Evolutionary conservation across 2,888 invertebrate species (phyloP).

Genomic region (Cetonia aurata): DNA sequence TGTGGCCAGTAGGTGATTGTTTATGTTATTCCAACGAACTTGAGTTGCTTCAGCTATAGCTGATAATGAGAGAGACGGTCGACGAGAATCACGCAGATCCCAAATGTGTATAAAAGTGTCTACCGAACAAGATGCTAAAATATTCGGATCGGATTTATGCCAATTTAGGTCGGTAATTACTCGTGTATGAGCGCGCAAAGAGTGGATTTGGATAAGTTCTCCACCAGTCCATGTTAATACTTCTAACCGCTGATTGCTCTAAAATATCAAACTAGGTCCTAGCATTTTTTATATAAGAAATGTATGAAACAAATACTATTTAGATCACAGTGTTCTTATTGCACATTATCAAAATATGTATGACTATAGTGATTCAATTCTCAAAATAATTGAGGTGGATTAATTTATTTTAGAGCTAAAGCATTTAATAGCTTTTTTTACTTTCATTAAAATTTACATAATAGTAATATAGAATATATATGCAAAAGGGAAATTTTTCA

Average conservation of each 20-base stretch:
- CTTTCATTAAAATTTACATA: no score
- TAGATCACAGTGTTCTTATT: no score
- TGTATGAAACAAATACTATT: no score
- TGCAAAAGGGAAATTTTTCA: no score
- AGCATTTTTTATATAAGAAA: no score
- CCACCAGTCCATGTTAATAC: conserved; percentile 83
- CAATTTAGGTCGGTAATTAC: conserved; percentile 94
- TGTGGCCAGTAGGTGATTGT: conserved; percentile 87
- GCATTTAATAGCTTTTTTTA: no score
- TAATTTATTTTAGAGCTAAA: no score
- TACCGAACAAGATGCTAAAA: conserved; percentile 90
- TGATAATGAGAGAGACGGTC: conserved; percentile 86
- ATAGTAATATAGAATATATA: no score
- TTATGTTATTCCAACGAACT: conserved; percentile 93
- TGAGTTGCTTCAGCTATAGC: conserved; percentile 94
- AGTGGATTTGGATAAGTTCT: conserved; percentile 79
- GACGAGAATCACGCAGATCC: conserved; percentile 89
- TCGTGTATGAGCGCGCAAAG: conserved; percentile 84
- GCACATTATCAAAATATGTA: no score
- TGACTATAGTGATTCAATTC: no score
- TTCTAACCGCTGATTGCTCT: conserved; percentile 92
- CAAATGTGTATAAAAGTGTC: conserved; percentile 95
- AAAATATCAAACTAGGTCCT: conserved; percentile 51
- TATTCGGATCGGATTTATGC: conserved; percentile 82
- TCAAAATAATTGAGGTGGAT: no score